These are phyloP conservation scores for Gymnarchus niloticus DNA, from an alignment of 2,113 vertebrate species.

Conservation along the genomic window DNA sequence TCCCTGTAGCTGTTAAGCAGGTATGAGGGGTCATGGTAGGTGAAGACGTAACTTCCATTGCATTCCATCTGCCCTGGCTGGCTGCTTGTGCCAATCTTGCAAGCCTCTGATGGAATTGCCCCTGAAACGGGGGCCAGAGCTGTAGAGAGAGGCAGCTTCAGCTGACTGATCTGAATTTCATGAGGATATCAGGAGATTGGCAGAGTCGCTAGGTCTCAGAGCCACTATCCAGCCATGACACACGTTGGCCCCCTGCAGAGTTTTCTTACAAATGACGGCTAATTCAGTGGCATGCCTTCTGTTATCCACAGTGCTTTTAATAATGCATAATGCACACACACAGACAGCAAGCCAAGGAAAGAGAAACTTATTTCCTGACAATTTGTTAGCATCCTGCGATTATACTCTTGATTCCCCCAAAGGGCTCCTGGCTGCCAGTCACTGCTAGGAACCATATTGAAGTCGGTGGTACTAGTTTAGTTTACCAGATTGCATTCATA, in stretches of 20 bases:
- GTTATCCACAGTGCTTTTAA: not conserved
- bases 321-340: constrained; percentile 1
- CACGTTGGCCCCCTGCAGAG: not conserved
- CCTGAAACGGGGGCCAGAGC: not conserved
- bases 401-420: not conserved
- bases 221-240: not conserved
- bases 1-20: not conserved
- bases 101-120: not conserved
- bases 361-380: not conserved
- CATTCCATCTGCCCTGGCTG: not conserved
- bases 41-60: not conserved
- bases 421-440: not conserved
- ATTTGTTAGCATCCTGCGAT: not conserved
- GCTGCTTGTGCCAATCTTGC: not conserved
- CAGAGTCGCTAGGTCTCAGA: constrained; percentile 6
- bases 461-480: not conserved
- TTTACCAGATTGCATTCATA: not conserved
- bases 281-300: not conserved
- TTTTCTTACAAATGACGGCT: not conserved
- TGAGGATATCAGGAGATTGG: constrained; percentile 9
- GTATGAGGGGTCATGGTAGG: not conserved
- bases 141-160: not conserved
- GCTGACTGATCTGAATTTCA: constrained; percentile 1
- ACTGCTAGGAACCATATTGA: not conserved
- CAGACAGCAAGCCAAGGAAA: not conserved